phyloP scores from a whole-genome alignment of 2,888 invertebrate species.

The Loripinus fragilis region DNA sequence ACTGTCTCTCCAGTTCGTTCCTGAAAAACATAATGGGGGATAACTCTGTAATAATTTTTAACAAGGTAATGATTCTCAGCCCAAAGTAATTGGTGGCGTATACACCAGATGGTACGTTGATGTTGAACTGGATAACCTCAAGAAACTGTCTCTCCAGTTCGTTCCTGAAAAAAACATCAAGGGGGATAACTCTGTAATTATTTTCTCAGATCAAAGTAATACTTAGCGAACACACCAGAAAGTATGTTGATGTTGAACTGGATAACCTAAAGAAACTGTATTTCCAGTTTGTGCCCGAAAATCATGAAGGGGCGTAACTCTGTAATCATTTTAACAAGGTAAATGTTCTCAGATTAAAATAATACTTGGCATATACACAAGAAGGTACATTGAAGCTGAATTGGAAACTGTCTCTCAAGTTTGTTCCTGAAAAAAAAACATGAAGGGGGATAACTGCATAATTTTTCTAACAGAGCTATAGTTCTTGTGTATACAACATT shows the following conservation, averaged over 20 bases:
- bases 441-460: too few relatives aligned
- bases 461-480: too few relatives aligned
- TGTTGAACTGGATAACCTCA: slow-evolving; percentile 99
- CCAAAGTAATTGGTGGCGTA: slow-evolving; percentile 99
- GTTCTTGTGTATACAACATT: too few relatives aligned
- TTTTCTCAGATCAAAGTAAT: slow-evolving; percentile 99
- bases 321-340: too few relatives aligned
- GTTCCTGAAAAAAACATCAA: slow-evolving; percentile 91
- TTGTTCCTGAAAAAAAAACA: slow-evolving; percentile 93
- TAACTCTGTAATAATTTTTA: too few relatives aligned
- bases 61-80: too few relatives aligned
- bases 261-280: slow-evolving; percentile 98
- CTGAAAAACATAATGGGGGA: too few relatives aligned
- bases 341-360: slow-evolving; percentile 99
- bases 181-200: too few relatives aligned
- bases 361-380: slow-evolving; percentile 99
- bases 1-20: slow-evolving; percentile 99
- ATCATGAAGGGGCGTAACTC: too few relatives aligned
- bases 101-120: slow-evolving; percentile 99
- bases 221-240: slow-evolving; percentile 99
- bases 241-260: slow-evolving; percentile 99
- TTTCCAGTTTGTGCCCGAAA: slow-evolving; percentile 96
- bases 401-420: slow-evolving; percentile 98
- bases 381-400: slow-evolving; percentile 99
- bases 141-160: slow-evolving; percentile 98